A percentile compares a stretch with the other conserved stretches of the same genome.
These are phyloP conservation scores for Apeira syringaria DNA, from an alignment of 2,888 invertebrate genomes.

Conservation along the genomic window DNA sequence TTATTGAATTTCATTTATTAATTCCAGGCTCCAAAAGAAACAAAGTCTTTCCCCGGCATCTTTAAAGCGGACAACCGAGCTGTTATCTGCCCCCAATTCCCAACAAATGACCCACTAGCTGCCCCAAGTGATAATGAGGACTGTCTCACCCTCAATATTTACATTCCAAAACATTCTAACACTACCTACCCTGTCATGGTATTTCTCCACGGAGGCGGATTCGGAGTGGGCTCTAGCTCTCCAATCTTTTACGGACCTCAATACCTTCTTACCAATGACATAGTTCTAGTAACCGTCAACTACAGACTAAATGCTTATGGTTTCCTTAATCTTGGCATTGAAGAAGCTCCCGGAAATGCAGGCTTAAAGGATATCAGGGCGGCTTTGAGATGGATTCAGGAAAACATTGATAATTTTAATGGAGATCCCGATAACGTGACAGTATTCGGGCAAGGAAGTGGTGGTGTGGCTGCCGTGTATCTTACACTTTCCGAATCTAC, in stretches of 20 bases:
- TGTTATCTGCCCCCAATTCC: constrained; percentile 69
- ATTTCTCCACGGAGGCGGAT: constrained; percentile 78
- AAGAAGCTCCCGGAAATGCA: constrained; percentile 75
- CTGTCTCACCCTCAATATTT: constrained; percentile 73
- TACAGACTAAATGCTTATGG: constrained; percentile 76
- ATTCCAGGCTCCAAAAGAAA: constrained; percentile 61
- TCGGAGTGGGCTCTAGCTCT: constrained; percentile 69
- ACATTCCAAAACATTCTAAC: constrained; percentile 52
- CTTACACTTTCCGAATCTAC: constrained; percentile 66
- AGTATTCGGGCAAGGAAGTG: constrained; percentile 73
- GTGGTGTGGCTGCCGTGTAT: constrained; percentile 68
- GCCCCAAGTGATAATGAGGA: constrained; percentile 72
- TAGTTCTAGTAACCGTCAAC: constrained; percentile 75
- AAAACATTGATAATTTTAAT: constrained; percentile 63
- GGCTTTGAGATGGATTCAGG: constrained; percentile 69
- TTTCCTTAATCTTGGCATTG: constrained; percentile 65
- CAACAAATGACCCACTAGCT: constrained; percentile 61
- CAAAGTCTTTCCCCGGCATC: constrained; percentile 52
- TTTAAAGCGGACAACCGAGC: constrained; percentile 64
- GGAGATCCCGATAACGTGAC: constrained; percentile 73
- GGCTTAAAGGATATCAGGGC: constrained; percentile 74
- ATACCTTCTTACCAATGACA: constrained; percentile 65
- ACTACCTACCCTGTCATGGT: constrained; percentile 68
- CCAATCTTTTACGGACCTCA: constrained; percentile 71
- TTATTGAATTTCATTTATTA: neutral